Evolutionary conservation across 2,113 vertebrate species (phyloP).

Genomic region (Turnix velox): DNA sequence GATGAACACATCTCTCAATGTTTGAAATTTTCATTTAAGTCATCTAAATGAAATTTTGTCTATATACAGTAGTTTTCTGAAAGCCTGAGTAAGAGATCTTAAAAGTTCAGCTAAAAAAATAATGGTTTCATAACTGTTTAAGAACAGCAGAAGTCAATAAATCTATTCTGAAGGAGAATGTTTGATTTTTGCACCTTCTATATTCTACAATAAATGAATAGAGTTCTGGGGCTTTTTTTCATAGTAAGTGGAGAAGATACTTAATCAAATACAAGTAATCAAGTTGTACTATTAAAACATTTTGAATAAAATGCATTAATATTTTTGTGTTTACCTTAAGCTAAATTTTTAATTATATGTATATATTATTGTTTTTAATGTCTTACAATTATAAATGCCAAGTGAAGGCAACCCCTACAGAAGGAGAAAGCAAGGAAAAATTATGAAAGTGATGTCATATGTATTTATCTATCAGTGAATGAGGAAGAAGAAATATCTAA

Average conservation of each 20-base stretch:
- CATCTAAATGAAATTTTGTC: not conserved
- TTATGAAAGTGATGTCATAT: fast-evolving
- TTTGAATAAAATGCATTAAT: not conserved
- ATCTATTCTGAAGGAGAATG: not conserved
- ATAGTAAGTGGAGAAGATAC: not conserved
- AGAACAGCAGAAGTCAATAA: not conserved
- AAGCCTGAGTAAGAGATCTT: not conserved
- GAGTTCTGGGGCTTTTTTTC: not conserved
- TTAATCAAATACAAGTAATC: not conserved
- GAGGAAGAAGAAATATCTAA: not conserved
- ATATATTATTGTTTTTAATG: not conserved
- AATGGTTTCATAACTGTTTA: not conserved
- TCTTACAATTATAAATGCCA: not conserved
- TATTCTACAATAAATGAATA: not conserved
- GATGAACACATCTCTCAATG: not conserved
- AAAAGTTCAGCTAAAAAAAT: not conserved
- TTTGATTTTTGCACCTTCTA: not conserved
- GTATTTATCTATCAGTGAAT: not conserved
- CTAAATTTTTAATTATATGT: not conserved
- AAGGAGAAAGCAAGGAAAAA: not conserved
- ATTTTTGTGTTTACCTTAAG: not conserved
- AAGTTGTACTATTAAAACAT: not conserved
- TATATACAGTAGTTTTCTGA: not conserved
- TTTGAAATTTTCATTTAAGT: not conserved
- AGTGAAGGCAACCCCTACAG: not conserved